Evolutionary conservation across 2,888 invertebrate genomes (phyloP).

Genomic region (Steromphala cineraria): DNA sequence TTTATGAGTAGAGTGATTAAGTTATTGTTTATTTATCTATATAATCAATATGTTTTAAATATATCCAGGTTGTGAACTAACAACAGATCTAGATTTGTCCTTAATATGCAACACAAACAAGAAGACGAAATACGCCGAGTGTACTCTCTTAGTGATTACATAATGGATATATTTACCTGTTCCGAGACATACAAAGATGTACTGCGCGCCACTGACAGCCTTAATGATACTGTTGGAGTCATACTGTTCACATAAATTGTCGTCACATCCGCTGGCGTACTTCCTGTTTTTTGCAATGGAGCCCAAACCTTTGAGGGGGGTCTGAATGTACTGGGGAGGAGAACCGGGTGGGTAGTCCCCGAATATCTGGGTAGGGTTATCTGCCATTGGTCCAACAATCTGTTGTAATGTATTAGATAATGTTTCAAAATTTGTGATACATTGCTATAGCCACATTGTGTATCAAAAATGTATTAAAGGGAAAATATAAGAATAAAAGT

Average conservation of each 20-base stretch:
- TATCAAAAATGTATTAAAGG: too few species aligned
- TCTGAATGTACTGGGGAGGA: background rate
- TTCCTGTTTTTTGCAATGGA: background rate
- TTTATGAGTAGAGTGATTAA: too few species aligned
- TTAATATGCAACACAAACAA: too few species aligned
- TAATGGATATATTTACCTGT: conserved; percentile 31
- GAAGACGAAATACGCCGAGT: too few species aligned
- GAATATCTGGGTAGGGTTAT: conserved; percentile 46
- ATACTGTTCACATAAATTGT: background rate
- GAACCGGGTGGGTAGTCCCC: conserved; percentile 51
- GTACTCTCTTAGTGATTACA: too few species aligned
- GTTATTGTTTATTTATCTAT: too few species aligned
- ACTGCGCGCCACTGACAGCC: background rate
- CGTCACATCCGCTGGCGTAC: background rate
- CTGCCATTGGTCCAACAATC: conserved; percentile 61
- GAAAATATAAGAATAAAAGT: too few species aligned
- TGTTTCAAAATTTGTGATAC: too few species aligned
- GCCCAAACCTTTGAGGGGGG: background rate
- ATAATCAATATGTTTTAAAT: too few species aligned
- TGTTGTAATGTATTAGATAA: conserved; percentile 28
- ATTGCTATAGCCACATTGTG: too few species aligned
- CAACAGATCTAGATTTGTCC: too few species aligned
- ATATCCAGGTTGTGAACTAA: too few species aligned
- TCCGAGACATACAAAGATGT: conserved; percentile 42
- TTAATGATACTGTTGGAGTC: background rate